Conservation (phyloP, 2,888 invertebrate genomes). For the Eucera pruinosa region DNA sequence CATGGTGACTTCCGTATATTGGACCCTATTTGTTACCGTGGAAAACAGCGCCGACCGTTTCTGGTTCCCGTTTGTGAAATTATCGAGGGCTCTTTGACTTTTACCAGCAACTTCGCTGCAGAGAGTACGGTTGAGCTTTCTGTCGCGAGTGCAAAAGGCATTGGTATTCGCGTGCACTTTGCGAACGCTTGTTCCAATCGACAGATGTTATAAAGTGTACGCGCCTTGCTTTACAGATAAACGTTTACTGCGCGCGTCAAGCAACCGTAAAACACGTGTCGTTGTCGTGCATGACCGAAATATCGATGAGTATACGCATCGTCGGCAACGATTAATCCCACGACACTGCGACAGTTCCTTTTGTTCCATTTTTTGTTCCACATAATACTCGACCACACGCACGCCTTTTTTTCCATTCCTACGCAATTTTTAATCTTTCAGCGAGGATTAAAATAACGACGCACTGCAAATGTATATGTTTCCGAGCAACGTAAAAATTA, state of each 20-base stretch:
- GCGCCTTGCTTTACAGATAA: constrained; percentile 28
- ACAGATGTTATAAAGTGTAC: constrained; percentile 38
- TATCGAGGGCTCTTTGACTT: constrained; percentile 42
- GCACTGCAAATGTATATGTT: too few relatives aligned
- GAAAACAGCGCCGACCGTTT: background rate
- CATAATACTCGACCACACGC: background rate
- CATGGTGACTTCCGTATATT: background rate
- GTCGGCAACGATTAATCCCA: constrained; percentile 31
- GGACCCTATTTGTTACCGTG: constrained; percentile 8
- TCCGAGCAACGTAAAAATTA: too few relatives aligned
- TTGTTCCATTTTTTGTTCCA: background rate
- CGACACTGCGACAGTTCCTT: too few relatives aligned
- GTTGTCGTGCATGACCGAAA: constrained; percentile 18
- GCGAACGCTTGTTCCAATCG: constrained; percentile 28
- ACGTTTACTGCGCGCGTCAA: constrained; percentile 20
- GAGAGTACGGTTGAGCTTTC: constrained; percentile 25
- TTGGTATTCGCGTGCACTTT: constrained; percentile 22
- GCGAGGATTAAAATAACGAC: too few relatives aligned
- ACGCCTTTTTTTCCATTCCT: too few relatives aligned
- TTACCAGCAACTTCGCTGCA: constrained; percentile 21
- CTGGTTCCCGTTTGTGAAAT: constrained; percentile 22
- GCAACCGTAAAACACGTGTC: constrained; percentile 8
- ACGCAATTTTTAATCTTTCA: too few relatives aligned
- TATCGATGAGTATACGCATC: constrained; percentile 23
- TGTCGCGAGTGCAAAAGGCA: constrained; percentile 21